These are phyloP conservation scores for Cydia amplana DNA, from an alignment of 1,140 invertebrate genomes.

Conservation along the genomic window DNA sequence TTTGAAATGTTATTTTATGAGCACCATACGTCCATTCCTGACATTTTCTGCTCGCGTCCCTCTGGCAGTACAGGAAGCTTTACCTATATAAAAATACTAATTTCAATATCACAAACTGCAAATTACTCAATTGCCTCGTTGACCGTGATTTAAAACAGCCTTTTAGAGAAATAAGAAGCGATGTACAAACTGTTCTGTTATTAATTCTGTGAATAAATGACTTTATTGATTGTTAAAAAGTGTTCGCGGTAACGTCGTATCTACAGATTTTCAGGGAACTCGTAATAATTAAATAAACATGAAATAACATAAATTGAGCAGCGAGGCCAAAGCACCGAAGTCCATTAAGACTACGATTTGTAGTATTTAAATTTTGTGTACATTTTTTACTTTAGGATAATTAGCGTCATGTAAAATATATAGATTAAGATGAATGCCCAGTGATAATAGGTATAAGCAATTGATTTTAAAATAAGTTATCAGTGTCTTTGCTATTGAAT, in stretches of 20 bases:
- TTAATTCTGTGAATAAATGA: slow-evolving; percentile 41
- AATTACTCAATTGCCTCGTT: slow-evolving; percentile 63
- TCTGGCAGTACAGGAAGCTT: neutral
- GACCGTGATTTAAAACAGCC: slow-evolving; percentile 64
- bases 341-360: slow-evolving; percentile 66
- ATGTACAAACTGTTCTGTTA: slow-evolving; percentile 40
- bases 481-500: slow-evolving; percentile 61
- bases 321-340: slow-evolving; percentile 74
- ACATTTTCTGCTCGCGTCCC: neutral
- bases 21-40: neutral
- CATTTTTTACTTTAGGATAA: slow-evolving; percentile 60
- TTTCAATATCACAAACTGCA: slow-evolving; percentile 1
- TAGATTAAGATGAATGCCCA: slow-evolving; percentile 69
- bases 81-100: too few relatives aligned
- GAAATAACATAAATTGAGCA: slow-evolving; percentile 41
- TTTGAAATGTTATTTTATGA: slow-evolving; percentile 2
- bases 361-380: slow-evolving; percentile 72
- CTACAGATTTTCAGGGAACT: neutral
- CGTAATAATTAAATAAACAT: neutral
- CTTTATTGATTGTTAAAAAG: slow-evolving; percentile 3
- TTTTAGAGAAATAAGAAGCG: slow-evolving; percentile 44
- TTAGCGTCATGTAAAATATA: slow-evolving; percentile 56
- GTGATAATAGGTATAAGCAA: slow-evolving; percentile 76
- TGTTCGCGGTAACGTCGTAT: neutral
- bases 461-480: slow-evolving; percentile 66